Conservation (phyloP, 2,113 vertebrate genomes). For the Psettodes erumei region DNA sequence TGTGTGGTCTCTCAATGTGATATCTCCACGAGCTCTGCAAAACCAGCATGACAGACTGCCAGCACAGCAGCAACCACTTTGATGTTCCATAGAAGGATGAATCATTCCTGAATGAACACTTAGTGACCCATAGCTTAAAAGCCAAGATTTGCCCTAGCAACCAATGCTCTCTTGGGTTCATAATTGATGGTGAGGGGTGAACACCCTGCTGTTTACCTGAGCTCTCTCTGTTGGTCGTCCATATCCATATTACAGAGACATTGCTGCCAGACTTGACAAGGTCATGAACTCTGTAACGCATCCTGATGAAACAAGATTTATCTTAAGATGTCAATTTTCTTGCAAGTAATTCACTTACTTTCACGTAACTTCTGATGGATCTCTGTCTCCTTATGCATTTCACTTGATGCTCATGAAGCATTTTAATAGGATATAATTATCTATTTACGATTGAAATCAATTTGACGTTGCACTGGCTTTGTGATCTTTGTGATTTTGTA, state of each 20-base stretch:
- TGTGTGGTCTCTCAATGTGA: constrained; percentile 52
- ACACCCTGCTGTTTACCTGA: constrained; percentile 50
- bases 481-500: no score
- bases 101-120: constrained; percentile 62
- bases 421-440: not conserved
- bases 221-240: constrained; percentile 4
- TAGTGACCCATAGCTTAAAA: constrained; percentile 59
- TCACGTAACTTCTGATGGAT: not conserved
- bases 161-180: constrained; percentile 34
- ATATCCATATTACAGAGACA: constrained; percentile 1
- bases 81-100: constrained; percentile 59
- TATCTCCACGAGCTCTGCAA: constrained; percentile 41
- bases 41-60: constrained; percentile 23
- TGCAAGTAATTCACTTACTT: not conserved
- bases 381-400: not conserved
- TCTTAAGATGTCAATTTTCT: not conserved
- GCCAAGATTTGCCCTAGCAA: constrained; percentile 56
- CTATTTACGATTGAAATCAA: no score
- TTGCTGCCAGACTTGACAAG: not conserved
- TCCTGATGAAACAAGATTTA: not conserved
- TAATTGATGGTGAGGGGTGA: constrained; percentile 43
- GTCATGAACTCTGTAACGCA: not conserved
- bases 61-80: constrained; percentile 45
- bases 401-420: not conserved
- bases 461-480: not conserved